Evolutionary conservation across 1,140 invertebrate species (phyloP), one percentile per base, ranked within the genome.

Genomic region (Eufriesea mexicana): DNA sequence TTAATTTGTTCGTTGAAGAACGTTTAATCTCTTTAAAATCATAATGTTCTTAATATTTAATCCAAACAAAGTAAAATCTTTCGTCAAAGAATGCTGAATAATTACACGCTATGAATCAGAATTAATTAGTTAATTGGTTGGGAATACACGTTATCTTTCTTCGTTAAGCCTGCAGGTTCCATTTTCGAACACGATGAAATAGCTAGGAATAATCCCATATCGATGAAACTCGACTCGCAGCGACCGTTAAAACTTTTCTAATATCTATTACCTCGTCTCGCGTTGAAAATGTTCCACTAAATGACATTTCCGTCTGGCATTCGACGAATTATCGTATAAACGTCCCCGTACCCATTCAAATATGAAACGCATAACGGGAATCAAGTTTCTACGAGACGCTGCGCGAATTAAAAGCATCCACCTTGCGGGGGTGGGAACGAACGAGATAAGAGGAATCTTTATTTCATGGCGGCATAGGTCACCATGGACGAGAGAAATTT

Each of bases 361-460:
- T 57, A 23, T 57, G 23, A 54, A 57, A 61, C 57, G 23, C 10
- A 14, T 61, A 61, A 61, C 4, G 23, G 23, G 23, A 57, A 57
- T 57, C 55, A 23, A 20, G 55, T 23, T 7, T 23, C 55, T 35
- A 23, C 55, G 57, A 59, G n/a, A 25, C 57, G 2, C 10, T 25
- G 57, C 8, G 12, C 8, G 12, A 61, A 61, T 61, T 61, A 23
- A 25, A 25, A 61, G 10, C 20, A 18, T 14, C 16, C 54, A 23
- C 2, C 8, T 10, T n/a, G n/a, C 6, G 18, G 49, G 47, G 62
- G 64, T 14, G 25, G n/a, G 61, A 49, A 18, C 18, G 2, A 74
- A 75, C n/a, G 57, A 35, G 75, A 78, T 45, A 59, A 74, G 16
- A 8, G 54, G n/a, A 51, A n/a, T 25, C 28, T 25, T 35, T 23